These are phyloP conservation scores for Melanerpes aurifrons DNA, from an alignment of 2,113 vertebrate genomes.

Conservation along the genomic window DNA sequence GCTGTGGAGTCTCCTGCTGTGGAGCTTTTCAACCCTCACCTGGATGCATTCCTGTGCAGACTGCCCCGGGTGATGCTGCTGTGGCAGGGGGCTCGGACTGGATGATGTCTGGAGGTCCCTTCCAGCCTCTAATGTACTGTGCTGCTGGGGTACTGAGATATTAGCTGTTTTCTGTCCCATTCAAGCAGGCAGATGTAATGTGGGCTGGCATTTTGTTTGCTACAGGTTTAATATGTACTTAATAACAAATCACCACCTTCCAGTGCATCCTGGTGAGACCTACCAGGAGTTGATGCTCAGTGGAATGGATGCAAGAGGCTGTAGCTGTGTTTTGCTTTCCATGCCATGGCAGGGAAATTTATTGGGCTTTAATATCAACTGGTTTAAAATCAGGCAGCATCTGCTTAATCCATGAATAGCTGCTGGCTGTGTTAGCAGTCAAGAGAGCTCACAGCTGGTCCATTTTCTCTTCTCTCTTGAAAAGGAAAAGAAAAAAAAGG, in stretches of 20 bases:
- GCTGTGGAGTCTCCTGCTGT: too few species aligned
- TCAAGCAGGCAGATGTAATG: background rate
- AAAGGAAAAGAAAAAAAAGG: slow-evolving; percentile 1
- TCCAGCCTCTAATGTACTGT: too few species aligned
- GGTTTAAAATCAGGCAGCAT: slow-evolving; percentile 56
- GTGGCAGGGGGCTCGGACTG: too few species aligned
- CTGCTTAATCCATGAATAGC: slow-evolving; percentile 48
- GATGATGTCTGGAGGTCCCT: too few species aligned
- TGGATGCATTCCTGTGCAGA: too few species aligned
- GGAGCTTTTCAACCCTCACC: too few species aligned
- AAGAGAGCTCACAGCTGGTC: slow-evolving; percentile 52
- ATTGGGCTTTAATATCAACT: slow-evolving; percentile 49
- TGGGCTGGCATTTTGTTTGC: background rate
- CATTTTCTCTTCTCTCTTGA: slow-evolving; percentile 39
- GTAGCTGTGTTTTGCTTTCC: background rate
- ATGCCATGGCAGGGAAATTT: background rate
- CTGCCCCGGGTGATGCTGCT: too few species aligned
- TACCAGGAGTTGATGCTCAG: background rate
- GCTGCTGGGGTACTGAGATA: too few species aligned
- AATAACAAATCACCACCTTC: background rate
- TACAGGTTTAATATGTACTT: background rate
- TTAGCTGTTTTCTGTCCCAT: background rate
- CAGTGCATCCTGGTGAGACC: background rate
- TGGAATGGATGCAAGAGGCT: background rate
- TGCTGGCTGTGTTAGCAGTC: slow-evolving; percentile 47